phyloP scores from a whole-genome alignment of 2,113 vertebrate genomes.

The Psilopogon haemacephalus region DNA sequence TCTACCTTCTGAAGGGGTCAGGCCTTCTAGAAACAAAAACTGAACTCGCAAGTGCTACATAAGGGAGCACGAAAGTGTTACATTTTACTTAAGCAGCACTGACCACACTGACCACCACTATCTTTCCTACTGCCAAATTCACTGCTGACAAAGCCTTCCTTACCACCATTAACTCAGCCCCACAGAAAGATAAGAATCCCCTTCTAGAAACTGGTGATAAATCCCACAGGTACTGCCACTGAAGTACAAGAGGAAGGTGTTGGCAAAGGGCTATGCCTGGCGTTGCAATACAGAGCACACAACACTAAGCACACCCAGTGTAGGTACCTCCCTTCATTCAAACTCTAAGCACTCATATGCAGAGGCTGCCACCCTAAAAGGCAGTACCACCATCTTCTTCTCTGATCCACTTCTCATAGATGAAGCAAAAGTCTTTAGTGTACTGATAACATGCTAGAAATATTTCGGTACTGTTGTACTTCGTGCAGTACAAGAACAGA shows the following conservation, averaged over 20 bases:
- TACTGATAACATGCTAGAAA: not conserved
- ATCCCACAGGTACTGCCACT: not conserved
- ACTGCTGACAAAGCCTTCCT: not conserved
- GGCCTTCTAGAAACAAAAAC: not conserved
- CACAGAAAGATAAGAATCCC: not conserved
- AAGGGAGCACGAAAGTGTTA: not conserved
- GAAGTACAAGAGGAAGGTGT: not conserved
- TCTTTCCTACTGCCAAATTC: not conserved
- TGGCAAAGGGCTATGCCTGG: not conserved
- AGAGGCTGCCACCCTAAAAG: not conserved
- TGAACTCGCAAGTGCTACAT: not conserved
- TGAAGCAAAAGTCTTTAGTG: not conserved
- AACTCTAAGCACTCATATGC: not conserved
- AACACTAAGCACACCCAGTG: not conserved
- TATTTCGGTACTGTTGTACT: not conserved
- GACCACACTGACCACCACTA: not conserved
- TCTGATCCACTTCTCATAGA: not conserved
- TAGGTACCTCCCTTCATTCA: not conserved
- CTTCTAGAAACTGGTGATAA: not conserved
- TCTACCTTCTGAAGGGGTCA: not conserved
- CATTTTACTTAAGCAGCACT: not conserved
- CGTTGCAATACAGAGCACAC: fast-evolving
- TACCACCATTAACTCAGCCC: not conserved
- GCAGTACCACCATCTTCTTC: not conserved
- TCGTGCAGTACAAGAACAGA: not conserved